phyloP scores from a whole-genome alignment of 2,113 vertebrate genomes.

The Hepsetus odoe region DNA sequence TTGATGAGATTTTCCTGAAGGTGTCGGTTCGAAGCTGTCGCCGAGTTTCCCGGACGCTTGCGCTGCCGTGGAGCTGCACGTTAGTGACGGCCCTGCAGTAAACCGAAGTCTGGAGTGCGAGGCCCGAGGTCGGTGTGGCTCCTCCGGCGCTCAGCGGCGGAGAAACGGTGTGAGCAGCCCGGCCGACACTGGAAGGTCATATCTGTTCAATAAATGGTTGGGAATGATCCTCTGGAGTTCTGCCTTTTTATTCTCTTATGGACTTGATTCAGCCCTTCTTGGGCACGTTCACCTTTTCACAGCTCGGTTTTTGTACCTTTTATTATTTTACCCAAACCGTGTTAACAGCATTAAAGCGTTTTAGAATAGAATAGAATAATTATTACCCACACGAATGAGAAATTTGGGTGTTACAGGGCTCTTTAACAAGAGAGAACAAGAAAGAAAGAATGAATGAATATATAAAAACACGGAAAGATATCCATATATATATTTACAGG shows the following conservation, averaged over 20 bases:
- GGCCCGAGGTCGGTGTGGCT: conserved; percentile 83
- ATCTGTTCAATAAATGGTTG: conserved; percentile 29
- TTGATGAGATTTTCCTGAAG: conserved; percentile 39
- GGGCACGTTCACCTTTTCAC: too few species aligned
- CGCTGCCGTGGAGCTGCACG: conserved; percentile 68
- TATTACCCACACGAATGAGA: too few species aligned
- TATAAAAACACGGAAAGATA: too few species aligned
- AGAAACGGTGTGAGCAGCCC: conserved; percentile 57
- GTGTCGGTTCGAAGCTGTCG: conserved; percentile 25
- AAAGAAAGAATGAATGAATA: too few species aligned
- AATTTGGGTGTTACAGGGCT: too few species aligned
- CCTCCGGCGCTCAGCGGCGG: conserved; percentile 66
- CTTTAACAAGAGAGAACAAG: too few species aligned
- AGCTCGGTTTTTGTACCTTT: too few species aligned
- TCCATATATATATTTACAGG: too few species aligned
- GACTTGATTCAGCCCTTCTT: too few species aligned
- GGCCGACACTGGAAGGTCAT: background rate
- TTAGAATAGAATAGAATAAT: too few species aligned
- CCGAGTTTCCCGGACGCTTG: conserved; percentile 44
- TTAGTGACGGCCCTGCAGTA: conserved; percentile 90
- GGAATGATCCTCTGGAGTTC: background rate
- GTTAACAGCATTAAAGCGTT: too few species aligned
- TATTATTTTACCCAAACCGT: too few species aligned
- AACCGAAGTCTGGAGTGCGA: conserved; percentile 87
- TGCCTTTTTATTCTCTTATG: background rate